Percentiles rank a stretch among this genome's conserved stretches.
These are phyloP conservation scores for Macaria liturata DNA, from an alignment of 2,888 invertebrate species.

Conservation along the genomic window DNA sequence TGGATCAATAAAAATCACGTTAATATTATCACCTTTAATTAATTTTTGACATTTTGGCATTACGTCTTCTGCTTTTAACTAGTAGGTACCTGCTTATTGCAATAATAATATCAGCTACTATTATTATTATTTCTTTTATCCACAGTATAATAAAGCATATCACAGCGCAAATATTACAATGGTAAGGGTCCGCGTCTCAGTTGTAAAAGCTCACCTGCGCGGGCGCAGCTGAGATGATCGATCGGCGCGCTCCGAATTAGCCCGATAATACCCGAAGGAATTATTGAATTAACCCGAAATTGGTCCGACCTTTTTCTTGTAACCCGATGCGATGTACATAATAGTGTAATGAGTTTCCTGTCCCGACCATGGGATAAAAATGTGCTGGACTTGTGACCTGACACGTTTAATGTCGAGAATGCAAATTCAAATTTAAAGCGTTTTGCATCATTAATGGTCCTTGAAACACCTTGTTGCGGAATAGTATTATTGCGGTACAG, in stretches of 20 bases:
- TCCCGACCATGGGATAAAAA: constrained; percentile 18
- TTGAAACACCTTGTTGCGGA: too few relatives aligned
- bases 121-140: too few relatives aligned
- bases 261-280: constrained; percentile 53
- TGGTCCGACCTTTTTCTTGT: constrained; percentile 66
- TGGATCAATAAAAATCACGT: too few relatives aligned
- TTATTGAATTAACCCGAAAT: constrained; percentile 69
- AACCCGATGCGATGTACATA: constrained; percentile 50
- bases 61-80: too few relatives aligned
- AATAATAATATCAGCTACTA: too few relatives aligned
- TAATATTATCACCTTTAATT: too few relatives aligned
- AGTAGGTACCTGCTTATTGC: too few relatives aligned
- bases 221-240: constrained; percentile 58
- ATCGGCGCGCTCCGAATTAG: constrained; percentile 59
- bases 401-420: constrained; percentile 1
- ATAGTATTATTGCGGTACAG: too few relatives aligned
- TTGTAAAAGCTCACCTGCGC: constrained; percentile 60
- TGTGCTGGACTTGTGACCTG: constrained; percentile 16
- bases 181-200: constrained; percentile 36
- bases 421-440: neutral
- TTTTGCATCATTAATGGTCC: too few relatives aligned
- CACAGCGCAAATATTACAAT: constrained; percentile 27
- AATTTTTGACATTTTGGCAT: too few relatives aligned
- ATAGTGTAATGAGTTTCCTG: constrained; percentile 55
- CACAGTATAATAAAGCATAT: too few relatives aligned